These are phyloP conservation scores for Sprattus sprattus DNA, from an alignment of 2,113 vertebrate genomes.

Conservation along the genomic window DNA sequence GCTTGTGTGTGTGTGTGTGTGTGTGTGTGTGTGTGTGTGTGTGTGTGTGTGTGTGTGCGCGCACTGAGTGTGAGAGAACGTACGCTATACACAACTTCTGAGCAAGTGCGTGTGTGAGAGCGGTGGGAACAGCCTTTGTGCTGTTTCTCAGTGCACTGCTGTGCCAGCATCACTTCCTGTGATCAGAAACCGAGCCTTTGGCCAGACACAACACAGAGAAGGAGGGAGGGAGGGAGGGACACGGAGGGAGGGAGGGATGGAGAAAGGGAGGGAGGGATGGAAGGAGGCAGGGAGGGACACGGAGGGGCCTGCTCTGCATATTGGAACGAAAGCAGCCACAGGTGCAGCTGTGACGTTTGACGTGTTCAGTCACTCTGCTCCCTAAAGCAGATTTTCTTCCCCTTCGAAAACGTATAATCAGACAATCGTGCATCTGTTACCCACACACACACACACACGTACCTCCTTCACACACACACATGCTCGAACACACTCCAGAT, in stretches of 20 bases:
- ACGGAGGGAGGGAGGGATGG: conserved; percentile 20
- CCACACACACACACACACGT: background rate
- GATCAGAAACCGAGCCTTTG: conserved; percentile 13
- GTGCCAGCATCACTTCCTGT: conserved; percentile 65
- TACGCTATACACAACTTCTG: background rate
- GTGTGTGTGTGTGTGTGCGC: background rate
- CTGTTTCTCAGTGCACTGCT: conserved; percentile 64
- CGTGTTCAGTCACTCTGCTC: background rate
- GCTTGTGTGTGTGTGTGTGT: background rate
- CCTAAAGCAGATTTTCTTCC: background rate
- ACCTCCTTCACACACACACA: background rate
- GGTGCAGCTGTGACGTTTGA: background rate
- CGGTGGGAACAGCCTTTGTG: conserved; percentile 61
- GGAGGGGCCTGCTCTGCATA: background rate
- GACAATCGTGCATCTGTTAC: background rate
- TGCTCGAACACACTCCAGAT: background rate
- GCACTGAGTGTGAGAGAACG: background rate
- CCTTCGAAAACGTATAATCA: background rate
- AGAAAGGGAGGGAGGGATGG: conserved; percentile 32
- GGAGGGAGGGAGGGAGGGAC: background rate
- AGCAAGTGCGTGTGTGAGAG: conserved; percentile 5
- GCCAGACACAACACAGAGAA: conserved; percentile 33
- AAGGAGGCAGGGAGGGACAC: background rate
- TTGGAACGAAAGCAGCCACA: background rate
- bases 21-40: background rate